These are phyloP conservation scores for Electrona antarctica DNA, from an alignment of 2,113 vertebrate genomes.

Conservation along the genomic window DNA sequence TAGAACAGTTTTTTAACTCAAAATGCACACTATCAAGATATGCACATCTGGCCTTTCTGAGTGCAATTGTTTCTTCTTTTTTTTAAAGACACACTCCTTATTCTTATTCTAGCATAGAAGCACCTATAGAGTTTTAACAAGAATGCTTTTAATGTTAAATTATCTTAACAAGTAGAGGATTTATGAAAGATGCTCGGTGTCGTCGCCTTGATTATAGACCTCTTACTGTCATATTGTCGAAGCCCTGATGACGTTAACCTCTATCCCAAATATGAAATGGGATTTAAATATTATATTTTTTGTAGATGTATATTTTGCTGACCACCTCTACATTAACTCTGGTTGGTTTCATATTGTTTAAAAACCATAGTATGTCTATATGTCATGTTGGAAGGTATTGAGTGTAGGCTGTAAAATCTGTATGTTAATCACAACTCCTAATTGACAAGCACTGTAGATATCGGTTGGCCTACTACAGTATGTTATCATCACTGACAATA, in stretches of 20 bases:
- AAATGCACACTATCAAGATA: conserved; percentile 40
- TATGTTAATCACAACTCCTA: conserved; percentile 48
- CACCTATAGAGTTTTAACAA: conserved; percentile 21
- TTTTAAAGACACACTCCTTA: conserved; percentile 31
- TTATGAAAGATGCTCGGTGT: conserved; percentile 40
- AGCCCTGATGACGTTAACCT: conserved; percentile 44
- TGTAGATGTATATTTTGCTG: conserved; percentile 72
- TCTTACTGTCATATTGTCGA: conserved; percentile 42
- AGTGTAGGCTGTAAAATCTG: conserved; percentile 50
- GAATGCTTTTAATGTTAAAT: conserved; percentile 42
- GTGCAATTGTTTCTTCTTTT: conserved; percentile 28
- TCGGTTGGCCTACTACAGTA: conserved; percentile 46
- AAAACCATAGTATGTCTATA: conserved; percentile 51
- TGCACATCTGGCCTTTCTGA: conserved; percentile 36
- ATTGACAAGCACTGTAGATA: conserved; percentile 50
- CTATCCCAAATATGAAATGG: conserved; percentile 49
- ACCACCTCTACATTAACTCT: conserved; percentile 54
- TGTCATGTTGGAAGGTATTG: conserved; percentile 59
- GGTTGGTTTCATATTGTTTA: conserved; percentile 49
- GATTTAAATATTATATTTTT: conserved; percentile 70
- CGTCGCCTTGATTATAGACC: conserved; percentile 45
- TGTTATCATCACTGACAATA: conserved; percentile 58
- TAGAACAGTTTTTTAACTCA: conserved; percentile 29
- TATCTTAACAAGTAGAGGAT: conserved; percentile 34
- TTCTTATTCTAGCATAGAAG: conserved; percentile 34